A percentile compares a stretch with the other conserved stretches of the same genome.
phyloP scores from a whole-genome alignment of 2,888 invertebrate genomes.

The Tanytarsus gracilentus region DNA sequence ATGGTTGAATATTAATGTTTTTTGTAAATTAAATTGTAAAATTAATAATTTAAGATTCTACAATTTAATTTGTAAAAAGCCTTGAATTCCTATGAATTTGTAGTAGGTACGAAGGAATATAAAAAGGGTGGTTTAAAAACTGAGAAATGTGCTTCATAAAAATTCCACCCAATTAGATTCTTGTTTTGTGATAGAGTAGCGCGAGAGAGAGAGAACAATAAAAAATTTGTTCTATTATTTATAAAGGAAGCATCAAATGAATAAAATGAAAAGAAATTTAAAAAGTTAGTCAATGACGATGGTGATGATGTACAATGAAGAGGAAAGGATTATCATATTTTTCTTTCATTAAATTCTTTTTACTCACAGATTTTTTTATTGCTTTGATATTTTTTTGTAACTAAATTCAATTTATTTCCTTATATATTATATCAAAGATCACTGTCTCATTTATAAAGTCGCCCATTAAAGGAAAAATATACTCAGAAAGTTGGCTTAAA shows the following conservation, averaged over 20 bases:
- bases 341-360: neutral
- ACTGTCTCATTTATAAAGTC: constrained; percentile 1
- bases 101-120: neutral
- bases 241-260: constrained; percentile 21
- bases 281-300: no score
- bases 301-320: neutral
- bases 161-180: constrained; percentile 7
- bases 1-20: no score
- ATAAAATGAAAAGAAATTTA: no score
- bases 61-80: no score
- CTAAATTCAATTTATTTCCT: no score
- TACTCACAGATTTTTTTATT: neutral
- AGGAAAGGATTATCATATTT: constrained; percentile 8
- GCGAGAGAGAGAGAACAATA: neutral
- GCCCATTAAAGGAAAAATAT: no score
- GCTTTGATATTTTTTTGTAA: no score
- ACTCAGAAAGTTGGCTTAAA: neutral
- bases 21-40: no score
- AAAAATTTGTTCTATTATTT: constrained; percentile 19
- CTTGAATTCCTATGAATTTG: no score
- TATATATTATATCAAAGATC: no score
- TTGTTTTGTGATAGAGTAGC: constrained; percentile 28
- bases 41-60: no score
- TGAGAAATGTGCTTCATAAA: neutral
- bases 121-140: neutral